Conservation (phyloP, 2,113 vertebrate species). For the Limanda limanda region DNA sequence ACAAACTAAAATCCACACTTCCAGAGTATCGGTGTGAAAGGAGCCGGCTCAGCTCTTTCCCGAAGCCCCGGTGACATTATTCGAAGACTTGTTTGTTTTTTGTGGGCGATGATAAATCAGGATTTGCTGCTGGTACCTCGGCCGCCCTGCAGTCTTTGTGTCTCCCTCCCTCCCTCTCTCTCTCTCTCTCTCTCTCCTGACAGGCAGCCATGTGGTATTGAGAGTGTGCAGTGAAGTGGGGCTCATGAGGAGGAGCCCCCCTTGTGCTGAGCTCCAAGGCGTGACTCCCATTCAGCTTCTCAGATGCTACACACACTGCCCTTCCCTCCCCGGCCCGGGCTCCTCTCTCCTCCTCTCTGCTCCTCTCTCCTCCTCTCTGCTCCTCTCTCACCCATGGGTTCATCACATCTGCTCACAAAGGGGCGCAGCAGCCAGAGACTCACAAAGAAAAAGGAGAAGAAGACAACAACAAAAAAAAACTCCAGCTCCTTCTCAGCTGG, state of each 20-base stretch:
- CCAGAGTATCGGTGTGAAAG: conserved; percentile 2
- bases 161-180: no score
- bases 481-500: not conserved
- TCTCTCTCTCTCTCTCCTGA: no score
- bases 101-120: conserved; percentile 19
- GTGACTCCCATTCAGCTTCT: conserved; percentile 77
- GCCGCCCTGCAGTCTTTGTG: conserved; percentile 46
- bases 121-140: conserved; percentile 18
- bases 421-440: conserved; percentile 32
- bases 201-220: conserved; percentile 63
- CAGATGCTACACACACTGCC: conserved; percentile 27
- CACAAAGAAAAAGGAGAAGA: conserved; percentile 4
- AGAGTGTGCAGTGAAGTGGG: conserved; percentile 65
- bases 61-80: conserved; percentile 16
- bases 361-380: no score
- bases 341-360: no score
- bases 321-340: conserved; percentile 30
- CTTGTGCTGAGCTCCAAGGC: conserved; percentile 73
- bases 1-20: conserved; percentile 43
- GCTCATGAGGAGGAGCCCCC: conserved; percentile 59
- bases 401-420: conserved; percentile 53
- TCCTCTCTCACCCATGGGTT: conserved; percentile 22
- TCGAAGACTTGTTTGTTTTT: conserved; percentile 31
- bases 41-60: conserved; percentile 18
- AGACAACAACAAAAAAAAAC: not conserved